Percentiles rank a stretch among this genome's conserved stretches.
Evolutionary conservation across 2,797 vertebrate species (phyloP).

Genomic region (Onychomys arenicola): DNA sequence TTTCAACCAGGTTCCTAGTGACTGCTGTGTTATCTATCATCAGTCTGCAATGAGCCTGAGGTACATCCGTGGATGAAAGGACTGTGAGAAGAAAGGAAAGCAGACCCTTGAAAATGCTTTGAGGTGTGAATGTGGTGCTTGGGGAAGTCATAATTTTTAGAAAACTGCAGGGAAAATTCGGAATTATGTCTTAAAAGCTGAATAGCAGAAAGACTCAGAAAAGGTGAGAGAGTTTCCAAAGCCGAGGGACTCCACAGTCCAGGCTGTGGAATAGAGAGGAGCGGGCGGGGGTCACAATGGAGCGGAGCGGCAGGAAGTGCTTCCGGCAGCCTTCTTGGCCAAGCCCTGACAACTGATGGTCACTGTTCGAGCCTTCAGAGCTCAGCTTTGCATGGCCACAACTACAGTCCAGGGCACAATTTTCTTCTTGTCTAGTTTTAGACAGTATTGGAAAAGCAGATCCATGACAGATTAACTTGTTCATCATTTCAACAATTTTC

Average conservation of each 20-base stretch:
- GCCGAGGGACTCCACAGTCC: too few relatives aligned
- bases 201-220: neutral
- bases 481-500: slow-evolving; percentile 14
- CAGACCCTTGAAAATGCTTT: neutral
- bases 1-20: neutral
- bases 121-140: neutral
- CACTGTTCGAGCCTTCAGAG: neutral
- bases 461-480: neutral
- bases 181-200: neutral
- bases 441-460: neutral
- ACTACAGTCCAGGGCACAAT: neutral
- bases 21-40: neutral
- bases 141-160: slow-evolving; percentile 33
- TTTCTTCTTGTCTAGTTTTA: neutral
- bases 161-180: slow-evolving; percentile 3
- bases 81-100: neutral
- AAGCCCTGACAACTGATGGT: neutral
- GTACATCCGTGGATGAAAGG: neutral
- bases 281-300: neutral
- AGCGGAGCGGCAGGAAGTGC: too few relatives aligned
- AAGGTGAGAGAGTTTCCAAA: neutral
- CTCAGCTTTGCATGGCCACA: neutral
- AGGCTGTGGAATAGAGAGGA: neutral
- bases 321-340: rapidly evolving
- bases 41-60: neutral